Evolutionary conservation across 2,888 invertebrate species (phyloP), one percentile per base, ranked within the genome.

Genomic region (Aproaerema taeniolella): DNA sequence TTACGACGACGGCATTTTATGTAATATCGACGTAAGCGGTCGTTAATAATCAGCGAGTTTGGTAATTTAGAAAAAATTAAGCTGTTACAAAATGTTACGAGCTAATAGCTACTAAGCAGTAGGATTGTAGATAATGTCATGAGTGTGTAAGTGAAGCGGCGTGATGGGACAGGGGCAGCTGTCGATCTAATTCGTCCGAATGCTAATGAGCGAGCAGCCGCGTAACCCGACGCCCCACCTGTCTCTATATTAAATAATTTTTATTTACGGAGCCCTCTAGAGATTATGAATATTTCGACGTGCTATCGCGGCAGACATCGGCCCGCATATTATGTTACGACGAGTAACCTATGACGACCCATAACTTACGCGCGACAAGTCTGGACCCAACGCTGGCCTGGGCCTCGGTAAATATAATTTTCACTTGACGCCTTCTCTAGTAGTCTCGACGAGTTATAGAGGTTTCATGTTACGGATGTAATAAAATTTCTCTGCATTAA

Each of bases 211-310:
- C 31, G 30, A 26, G 26, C 42, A 36, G 35, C 52, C 53, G 53
- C 68, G 82, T 79, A 83, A 83, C 82, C 72, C 59, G 75, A 83
- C 66, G 63, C 79, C 68, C 54, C 85, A 85, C 83, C 85, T 85
- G 85, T 80, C 85, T 58, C 59, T n/a, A n/a, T n/a, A 74, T 68
- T 61, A 74, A 74, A 80, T 79, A 78, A 70, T 80, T 81, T 77
- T 81, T 78, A 78, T 81, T 79, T 77, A 82, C 74, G 65, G 50
- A 74, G 71, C 76, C 79, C 77, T 72, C 73, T 71, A 55, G 67
- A 76, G 73, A 79, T 76, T 80, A 78, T 74, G 74, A 74, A 77
- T 78, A 77, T 75, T 76, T 77, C 67, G 61, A 67, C 53, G 61
- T 63, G 66, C 58, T 78, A 81, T 82, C 82, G 65, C 50, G 49